Evolutionary conservation across 2,888 invertebrate species (phyloP).

Genomic region (Sesia apiformis): DNA sequence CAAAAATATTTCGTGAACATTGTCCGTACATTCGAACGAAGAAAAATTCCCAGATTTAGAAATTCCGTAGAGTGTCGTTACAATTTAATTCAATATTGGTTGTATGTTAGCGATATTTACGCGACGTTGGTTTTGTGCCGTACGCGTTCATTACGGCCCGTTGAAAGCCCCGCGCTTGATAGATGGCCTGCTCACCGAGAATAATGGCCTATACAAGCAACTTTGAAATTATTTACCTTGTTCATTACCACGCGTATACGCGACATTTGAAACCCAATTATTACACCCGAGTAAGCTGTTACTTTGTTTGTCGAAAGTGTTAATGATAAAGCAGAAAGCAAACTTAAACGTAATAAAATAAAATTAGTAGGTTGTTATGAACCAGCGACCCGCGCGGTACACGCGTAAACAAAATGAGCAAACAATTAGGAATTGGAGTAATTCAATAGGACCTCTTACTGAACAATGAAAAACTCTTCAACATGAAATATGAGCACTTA

Average conservation of each 20-base stretch:
- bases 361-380: too few species aligned
- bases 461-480: too few species aligned
- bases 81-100: too few species aligned
- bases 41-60: too few species aligned
- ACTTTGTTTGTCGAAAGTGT: neutral
- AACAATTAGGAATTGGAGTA: too few species aligned
- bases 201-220: constrained; percentile 49
- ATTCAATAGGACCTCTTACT: too few species aligned
- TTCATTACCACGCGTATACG: constrained; percentile 17
- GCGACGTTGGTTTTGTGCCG: constrained; percentile 11
- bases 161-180: constrained; percentile 45
- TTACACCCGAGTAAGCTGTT: neutral
- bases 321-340: neutral
- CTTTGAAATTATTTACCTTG: constrained; percentile 35
- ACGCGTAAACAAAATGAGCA: too few species aligned
- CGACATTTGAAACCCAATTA: neutral
- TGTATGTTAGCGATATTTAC: constrained; percentile 12
- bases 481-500: too few species aligned
- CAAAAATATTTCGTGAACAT: too few species aligned
- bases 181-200: constrained; percentile 50
- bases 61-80: too few species aligned
- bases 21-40: too few species aligned
- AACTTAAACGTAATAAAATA: neutral
- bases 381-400: too few species aligned
- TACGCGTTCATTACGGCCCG: constrained; percentile 42